A percentile compares a stretch with the other conserved stretches of the same genome.
phyloP scores from a whole-genome alignment of 2,888 invertebrate genomes.

The Diadromus collaris region DNA sequence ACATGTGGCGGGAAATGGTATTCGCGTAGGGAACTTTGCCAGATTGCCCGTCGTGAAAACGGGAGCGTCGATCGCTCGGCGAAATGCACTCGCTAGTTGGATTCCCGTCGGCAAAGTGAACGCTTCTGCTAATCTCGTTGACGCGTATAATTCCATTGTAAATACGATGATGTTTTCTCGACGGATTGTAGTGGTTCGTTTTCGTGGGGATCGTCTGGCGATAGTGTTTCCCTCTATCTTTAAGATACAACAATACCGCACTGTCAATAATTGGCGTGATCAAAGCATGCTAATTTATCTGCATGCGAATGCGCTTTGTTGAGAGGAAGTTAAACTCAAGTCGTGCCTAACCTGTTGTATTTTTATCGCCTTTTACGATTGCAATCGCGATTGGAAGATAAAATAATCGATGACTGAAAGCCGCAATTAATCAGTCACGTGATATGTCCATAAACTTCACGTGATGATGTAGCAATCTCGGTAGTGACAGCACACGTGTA shows the following conservation, averaged over 20 bases:
- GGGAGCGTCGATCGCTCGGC: neutral
- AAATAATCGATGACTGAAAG: neutral
- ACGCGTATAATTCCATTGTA: neutral
- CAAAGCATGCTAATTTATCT: neutral
- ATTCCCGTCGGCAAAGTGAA: neutral
- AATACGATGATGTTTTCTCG: conserved; percentile 10
- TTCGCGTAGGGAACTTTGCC: conserved; percentile 12
- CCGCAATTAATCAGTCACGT: neutral
- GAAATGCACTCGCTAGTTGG: neutral
- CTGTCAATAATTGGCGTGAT: neutral
- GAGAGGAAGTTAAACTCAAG: neutral
- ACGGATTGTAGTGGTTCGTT: neutral
- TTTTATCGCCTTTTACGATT: neutral
- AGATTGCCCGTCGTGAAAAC: conserved; percentile 1
- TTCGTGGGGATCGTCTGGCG: neutral
- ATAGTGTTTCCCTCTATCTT: neutral
- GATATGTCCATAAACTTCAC: neutral
- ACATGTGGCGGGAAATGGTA: neutral
- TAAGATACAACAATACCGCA: neutral
- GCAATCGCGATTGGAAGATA: neutral
- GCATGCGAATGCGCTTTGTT: neutral
- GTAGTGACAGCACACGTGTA: neutral
- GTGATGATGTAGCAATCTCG: neutral
- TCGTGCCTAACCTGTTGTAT: neutral
- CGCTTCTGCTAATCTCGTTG: neutral